phyloP scores from a whole-genome alignment of 2,113 vertebrate species.

The Bombycilla garrulus region DNA sequence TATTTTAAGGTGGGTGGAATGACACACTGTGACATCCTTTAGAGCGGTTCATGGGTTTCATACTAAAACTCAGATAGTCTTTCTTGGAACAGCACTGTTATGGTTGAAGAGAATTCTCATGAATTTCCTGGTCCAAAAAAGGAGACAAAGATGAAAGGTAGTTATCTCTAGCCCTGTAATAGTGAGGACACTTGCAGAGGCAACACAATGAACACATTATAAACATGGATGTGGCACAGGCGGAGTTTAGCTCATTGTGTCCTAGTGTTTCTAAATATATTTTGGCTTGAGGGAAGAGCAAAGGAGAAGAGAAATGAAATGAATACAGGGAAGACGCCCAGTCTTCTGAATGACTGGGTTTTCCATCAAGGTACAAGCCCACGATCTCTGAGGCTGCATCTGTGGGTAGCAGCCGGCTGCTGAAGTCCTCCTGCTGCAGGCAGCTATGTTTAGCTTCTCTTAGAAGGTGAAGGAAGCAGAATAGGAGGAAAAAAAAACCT shows the following conservation, averaged over 20 bases:
- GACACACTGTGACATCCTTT: not conserved
- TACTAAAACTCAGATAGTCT: not conserved
- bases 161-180: not conserved
- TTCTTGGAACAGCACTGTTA: not conserved
- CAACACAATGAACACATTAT: slow-evolving; percentile 15
- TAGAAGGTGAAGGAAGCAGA: slow-evolving; percentile 10
- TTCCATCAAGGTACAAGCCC: not conserved
- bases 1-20: not conserved
- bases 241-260: not conserved
- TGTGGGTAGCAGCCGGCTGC: not conserved
- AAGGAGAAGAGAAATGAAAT: not conserved
- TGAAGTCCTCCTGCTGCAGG: not conserved
- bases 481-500: slow-evolving; percentile 29
- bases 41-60: not conserved
- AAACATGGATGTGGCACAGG: slow-evolving; percentile 13
- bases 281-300: not conserved
- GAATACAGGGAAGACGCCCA: not conserved
- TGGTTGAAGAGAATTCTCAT: not conserved
- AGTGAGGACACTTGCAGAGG: not conserved
- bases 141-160: not conserved
- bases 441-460: slow-evolving; percentile 23
- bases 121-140: slow-evolving; percentile 24
- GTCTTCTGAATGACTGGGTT: fast-evolving
- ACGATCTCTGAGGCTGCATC: not conserved
- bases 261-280: not conserved